These are phyloP conservation scores for Fragum sueziense DNA, from an alignment of 2,888 invertebrate species.

Conservation along the genomic window DNA sequence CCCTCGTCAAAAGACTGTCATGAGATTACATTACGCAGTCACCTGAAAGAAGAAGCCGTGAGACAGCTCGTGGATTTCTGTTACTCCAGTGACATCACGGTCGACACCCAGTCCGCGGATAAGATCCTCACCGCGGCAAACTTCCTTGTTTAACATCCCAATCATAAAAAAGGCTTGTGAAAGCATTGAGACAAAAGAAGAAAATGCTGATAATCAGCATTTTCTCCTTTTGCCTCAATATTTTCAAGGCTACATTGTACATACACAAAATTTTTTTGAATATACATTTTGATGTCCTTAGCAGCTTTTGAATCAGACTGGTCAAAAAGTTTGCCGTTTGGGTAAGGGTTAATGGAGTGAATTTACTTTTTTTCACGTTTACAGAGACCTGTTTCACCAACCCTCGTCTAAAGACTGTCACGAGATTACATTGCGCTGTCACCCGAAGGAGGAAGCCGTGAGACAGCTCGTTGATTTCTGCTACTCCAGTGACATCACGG, in stretches of 20 bases:
- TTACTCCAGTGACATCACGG: conserved; percentile 65
- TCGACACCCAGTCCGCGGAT: conserved; percentile 66
- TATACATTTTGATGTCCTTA: too few relatives aligned
- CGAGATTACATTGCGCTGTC: conserved; percentile 54
- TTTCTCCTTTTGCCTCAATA: too few relatives aligned
- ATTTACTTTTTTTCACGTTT: too few relatives aligned
- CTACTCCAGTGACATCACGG: conserved; percentile 65
- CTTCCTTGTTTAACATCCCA: too few relatives aligned
- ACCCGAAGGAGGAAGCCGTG: conserved; percentile 58
- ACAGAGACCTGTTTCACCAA: conserved; percentile 60
- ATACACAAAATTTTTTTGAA: too few relatives aligned
- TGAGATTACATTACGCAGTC: conserved; percentile 54
- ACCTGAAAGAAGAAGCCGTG: conserved; percentile 58
- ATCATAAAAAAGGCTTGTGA: too few relatives aligned
- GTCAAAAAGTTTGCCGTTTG: too few relatives aligned
- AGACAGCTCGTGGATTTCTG: conserved; percentile 65
- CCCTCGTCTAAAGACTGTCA: conserved; percentile 50
- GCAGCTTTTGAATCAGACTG: too few relatives aligned
- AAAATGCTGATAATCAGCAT: too few relatives aligned
- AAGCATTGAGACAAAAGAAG: too few relatives aligned
- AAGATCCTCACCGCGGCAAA: conserved; percentile 63
- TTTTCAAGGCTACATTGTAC: too few relatives aligned
- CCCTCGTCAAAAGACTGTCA: conserved; percentile 50
- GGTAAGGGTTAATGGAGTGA: too few relatives aligned
- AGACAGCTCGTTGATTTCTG: conserved; percentile 65